Evolutionary conservation across 2,113 vertebrate genomes (phyloP), one percentile per base, ranked within the genome.

Genomic region (Chlorodrepanis virens): DNA sequence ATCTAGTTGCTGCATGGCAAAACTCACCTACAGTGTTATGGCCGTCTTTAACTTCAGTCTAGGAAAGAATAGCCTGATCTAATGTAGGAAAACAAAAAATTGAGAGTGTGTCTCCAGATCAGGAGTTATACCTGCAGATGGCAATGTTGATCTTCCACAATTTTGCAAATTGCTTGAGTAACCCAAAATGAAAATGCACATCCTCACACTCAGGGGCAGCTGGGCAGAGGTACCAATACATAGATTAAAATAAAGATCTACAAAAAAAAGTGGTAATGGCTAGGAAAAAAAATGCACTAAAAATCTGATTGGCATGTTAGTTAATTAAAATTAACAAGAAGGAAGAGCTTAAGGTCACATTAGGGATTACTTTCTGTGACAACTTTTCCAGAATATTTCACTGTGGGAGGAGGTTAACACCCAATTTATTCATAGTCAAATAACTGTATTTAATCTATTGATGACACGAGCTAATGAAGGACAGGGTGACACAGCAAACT

Each of bases 291-390:
- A 81, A 93, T 94, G 59, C 61, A 77, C 69, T 83, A 59, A 92
- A 95, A 97, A 97, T 96, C 92, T 96, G 96, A 97, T 94, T 97
- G 96, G 56, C 91, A 95, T 80, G 78, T 95, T 92, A 96, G 84
- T 97, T 98, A 97, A 97, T 97, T 95, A 97, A 97, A 97, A 97
- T 92, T 96, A 97, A 96, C 90, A 97, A 87, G 92, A 95, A 96
- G 56, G 96, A 95, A 94, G 85, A 91, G 35, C 29, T 97, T 97
- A 96, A 97, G 89, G 97, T 97, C 83, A 95, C 86, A 89, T 75
- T 93, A 91, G 61, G 85, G 54, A 96, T 97, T 97, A 87, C 60
- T 90, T 96, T 96, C 63, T 76, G 79, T 79, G 90, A 94, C 96
- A 97, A 97, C 68, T 96, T 89, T 96, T 97, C 84, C 71, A 95